phyloP scores from a whole-genome alignment of 2,888 invertebrate species.

The Athalia rosae region DNA sequence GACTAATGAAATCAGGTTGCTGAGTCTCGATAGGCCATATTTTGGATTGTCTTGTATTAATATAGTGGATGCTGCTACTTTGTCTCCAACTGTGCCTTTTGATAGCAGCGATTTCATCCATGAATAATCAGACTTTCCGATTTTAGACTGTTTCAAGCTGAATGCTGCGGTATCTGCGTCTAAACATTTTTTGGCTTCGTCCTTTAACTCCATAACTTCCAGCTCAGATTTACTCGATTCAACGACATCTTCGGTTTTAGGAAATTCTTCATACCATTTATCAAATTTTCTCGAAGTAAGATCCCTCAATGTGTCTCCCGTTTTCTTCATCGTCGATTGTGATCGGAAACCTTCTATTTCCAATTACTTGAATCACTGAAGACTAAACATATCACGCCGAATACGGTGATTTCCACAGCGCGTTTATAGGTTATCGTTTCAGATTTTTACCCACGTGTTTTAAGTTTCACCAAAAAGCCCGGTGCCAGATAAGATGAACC shows the following conservation, averaged over 20 bases:
- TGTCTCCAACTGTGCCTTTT: slow-evolving; percentile 89
- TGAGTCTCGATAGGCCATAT: slow-evolving; percentile 83
- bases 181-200: slow-evolving; percentile 81
- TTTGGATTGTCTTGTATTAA: slow-evolving; percentile 88
- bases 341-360: neutral
- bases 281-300: slow-evolving; percentile 24
- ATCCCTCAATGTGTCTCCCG: neutral
- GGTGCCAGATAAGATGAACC: no score
- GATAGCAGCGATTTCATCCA: slow-evolving; percentile 88
- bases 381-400: no score
- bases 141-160: slow-evolving; percentile 70
- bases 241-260: slow-evolving; percentile 56
- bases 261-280: slow-evolving; percentile 80
- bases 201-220: slow-evolving; percentile 77
- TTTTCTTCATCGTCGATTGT: slow-evolving; percentile 4
- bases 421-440: no score
- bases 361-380: no score
- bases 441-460: no score
- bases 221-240: slow-evolving; percentile 73
- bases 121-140: slow-evolving; percentile 79
- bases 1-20: slow-evolving; percentile 84
- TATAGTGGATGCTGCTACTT: slow-evolving; percentile 89
- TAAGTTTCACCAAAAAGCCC: no score
- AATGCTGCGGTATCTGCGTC: slow-evolving; percentile 79
- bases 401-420: no score